Conservation (phyloP, 37 sponge, comb jelly and placozoan species). For the Chondrilla cf. caribensis region DNA sequence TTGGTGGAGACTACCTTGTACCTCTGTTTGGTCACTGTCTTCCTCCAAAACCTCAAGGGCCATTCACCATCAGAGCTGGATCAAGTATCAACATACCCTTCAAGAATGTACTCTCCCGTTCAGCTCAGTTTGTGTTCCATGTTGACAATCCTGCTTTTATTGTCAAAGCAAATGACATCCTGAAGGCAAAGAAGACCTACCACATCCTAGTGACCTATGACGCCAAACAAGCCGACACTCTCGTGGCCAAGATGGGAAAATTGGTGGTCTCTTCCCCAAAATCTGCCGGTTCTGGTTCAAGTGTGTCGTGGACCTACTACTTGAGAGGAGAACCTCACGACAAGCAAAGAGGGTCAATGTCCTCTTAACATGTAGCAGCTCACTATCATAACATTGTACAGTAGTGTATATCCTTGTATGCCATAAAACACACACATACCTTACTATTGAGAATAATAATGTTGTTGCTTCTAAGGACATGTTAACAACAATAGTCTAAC, state of each 20-base stretch:
- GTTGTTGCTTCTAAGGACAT: no score
- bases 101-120: constrained; percentile 84
- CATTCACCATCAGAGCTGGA: constrained; percentile 85
- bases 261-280: constrained; percentile 67
- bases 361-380: no score
- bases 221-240: constrained; percentile 58
- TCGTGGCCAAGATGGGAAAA: constrained; percentile 72
- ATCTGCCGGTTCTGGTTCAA: constrained; percentile 25
- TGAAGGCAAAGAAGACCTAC: constrained; percentile 85
- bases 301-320: constrained; percentile 86
- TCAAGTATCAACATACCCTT: constrained; percentile 84
- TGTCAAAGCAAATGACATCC: constrained; percentile 72
- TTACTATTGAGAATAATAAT: no score
- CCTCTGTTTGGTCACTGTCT: constrained; percentile 93
- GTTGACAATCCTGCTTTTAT: constrained; percentile 89
- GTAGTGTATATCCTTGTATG: no score
- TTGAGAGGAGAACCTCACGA: constrained; percentile 75
- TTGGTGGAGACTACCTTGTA: constrained; percentile 92
- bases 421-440: no score
- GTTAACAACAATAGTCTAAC: no score
- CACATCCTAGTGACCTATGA: constrained; percentile 85
- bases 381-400: no score
- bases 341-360: not conserved
- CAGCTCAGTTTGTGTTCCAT: constrained; percentile 69
- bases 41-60: constrained; percentile 94